phyloP scores from a whole-genome alignment of 2,113 vertebrate genomes.

The Callipepla californica region DNA sequence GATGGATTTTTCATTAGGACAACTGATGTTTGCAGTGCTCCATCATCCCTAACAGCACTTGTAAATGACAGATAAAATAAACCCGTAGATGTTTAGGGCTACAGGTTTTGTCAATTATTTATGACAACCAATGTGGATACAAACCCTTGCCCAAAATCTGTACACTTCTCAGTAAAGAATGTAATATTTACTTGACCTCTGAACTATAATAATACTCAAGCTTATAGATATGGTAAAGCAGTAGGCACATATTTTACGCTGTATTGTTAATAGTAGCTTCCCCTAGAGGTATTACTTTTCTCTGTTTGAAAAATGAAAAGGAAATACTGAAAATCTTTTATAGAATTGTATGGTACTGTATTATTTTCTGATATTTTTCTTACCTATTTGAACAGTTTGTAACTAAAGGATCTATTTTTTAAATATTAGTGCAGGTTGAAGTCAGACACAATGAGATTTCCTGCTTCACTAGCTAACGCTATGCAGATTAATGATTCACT shows the following conservation, averaged over 20 bases:
- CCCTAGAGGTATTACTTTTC: constrained; percentile 21
- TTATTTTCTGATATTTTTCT: constrained; percentile 38
- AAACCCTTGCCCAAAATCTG: background rate
- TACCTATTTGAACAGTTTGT: constrained; percentile 39
- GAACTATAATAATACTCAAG: background rate
- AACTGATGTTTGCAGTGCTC: background rate
- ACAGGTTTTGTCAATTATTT: background rate
- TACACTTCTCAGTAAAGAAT: background rate
- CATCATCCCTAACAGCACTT: background rate
- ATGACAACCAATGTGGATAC: background rate
- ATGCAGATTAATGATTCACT: constrained; percentile 72
- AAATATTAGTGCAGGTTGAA: constrained; percentile 59
- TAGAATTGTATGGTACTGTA: background rate
- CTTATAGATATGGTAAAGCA: background rate
- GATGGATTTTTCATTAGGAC: background rate
- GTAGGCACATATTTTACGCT: background rate
- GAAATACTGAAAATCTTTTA: constrained; percentile 13
- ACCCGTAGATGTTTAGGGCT: background rate
- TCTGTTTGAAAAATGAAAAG: constrained; percentile 40
- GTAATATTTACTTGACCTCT: background rate
- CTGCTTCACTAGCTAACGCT: constrained; percentile 70
- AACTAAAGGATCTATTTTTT: constrained; percentile 68
- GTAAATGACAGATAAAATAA: background rate
- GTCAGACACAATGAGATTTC: constrained; percentile 69
- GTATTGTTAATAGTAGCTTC: background rate